Base-by-base conservation (phyloP, 2,113 vertebrate species). In the Corydoras sp. region DNA sequence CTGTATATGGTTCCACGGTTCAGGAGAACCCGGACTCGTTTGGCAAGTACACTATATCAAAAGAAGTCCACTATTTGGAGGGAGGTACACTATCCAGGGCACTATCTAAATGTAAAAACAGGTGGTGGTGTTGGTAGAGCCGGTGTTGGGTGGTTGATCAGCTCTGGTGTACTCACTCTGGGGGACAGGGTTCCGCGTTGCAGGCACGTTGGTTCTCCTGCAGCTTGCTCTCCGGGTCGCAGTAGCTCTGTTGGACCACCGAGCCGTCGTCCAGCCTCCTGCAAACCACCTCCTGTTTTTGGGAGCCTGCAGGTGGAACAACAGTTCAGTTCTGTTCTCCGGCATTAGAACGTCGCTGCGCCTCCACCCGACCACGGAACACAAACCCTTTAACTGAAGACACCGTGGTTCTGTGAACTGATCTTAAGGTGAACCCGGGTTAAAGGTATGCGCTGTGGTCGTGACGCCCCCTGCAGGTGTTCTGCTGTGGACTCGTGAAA, bases 181-280 rank as follows among this genome's bases (percentile, higher is more conserved):
- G 92, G 62, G 95, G 94, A 77, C 97, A 99, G n/a, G 94, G 92
- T 89, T 99, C 97, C 53, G 89, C 90, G 82, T 95, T 98, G 88
- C 97, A 99, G 85, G 89, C 80, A 79, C 95, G 90, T 83, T 96
- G 97, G 86, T 92, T 98, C 88, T 98, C 96, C 49, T 96, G 94
- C 62, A 91, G 92, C 78, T 94, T 99, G 83, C 92, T 88, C 80
- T 98, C 97, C 62, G 88, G 89, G 77, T 99, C 96, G 81, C 97
- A 99, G 86, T 98, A 98, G 87, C 83, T 97, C 89, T 95, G 97
- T 87, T 99, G 96, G 53, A 98, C 96, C 86, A 93, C 75, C 1
- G 95, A 96, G 89, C 84, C 92, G 85, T 99, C 97, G 62, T 99
- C 95, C 76, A 98, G 76, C 79, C 95, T 91, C 88, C 94, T 98